A percentile compares a stretch with the other conserved stretches of the same genome.
Conservation (phyloP, 2,113 vertebrate species). For the Calypte anna region DNA sequence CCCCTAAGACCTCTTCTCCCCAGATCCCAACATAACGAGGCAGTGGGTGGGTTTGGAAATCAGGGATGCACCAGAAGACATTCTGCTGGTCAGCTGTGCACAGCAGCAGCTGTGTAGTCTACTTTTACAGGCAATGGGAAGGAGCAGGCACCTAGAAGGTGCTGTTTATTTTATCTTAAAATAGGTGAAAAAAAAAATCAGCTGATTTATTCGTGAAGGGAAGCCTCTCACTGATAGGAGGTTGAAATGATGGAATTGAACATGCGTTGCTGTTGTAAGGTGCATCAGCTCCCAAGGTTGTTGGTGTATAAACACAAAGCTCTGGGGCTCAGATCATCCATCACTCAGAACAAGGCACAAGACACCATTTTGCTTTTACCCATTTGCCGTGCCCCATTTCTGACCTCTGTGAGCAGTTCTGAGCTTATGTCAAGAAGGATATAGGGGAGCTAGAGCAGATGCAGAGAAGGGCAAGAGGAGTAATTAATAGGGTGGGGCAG, state of each 20-base stretch:
- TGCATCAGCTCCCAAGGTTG: not conserved
- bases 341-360: not conserved
- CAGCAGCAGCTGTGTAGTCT: not conserved
- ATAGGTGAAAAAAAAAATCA: not conserved
- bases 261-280: not conserved
- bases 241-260: not conserved
- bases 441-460: not conserved
- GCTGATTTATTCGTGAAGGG: not conserved
- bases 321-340: not conserved
- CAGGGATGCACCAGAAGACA: not conserved
- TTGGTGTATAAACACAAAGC: not conserved
- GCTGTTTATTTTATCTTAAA: not conserved
- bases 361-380: not conserved
- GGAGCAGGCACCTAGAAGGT: not conserved
- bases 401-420: not conserved
- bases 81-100: not conserved
- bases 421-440: not conserved
- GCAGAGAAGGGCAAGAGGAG: not conserved
- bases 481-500: not conserved
- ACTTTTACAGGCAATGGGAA: not conserved
- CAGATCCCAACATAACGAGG: not conserved
- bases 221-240: not conserved
- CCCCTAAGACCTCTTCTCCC: not conserved
- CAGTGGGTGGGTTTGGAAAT: not conserved
- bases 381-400: not conserved